phyloP scores from a whole-genome alignment of 1,140 invertebrate genomes.

The Psilanteris sp. region DNA sequence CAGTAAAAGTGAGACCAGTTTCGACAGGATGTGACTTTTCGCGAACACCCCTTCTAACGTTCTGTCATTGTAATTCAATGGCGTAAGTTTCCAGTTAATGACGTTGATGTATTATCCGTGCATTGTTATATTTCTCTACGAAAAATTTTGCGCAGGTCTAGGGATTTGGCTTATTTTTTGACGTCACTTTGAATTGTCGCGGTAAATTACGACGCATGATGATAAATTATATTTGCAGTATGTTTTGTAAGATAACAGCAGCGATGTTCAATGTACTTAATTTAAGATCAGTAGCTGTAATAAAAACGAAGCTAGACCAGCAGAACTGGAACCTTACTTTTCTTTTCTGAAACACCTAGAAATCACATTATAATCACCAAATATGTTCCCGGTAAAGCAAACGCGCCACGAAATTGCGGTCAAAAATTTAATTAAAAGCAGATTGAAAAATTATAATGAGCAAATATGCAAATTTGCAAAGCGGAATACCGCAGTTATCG shows the following conservation, averaged over 20 bases:
- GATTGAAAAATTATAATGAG: too few relatives aligned
- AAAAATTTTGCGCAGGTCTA: not conserved
- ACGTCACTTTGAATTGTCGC: slow-evolving; percentile 13
- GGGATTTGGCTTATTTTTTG: not conserved
- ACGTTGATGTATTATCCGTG: slow-evolving; percentile 1
- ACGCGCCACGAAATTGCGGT: too few relatives aligned
- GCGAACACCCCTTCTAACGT: slow-evolving; percentile 12
- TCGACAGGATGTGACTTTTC: slow-evolving; percentile 5
- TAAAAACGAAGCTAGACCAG: slow-evolving; percentile 23
- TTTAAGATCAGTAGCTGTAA: slow-evolving; percentile 32
- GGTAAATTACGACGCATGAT: slow-evolving; percentile 5
- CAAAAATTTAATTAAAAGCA: too few relatives aligned
- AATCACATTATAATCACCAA: too few relatives aligned
- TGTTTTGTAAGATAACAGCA: slow-evolving; percentile 40
- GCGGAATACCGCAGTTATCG: too few relatives aligned
- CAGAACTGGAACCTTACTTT: not conserved
- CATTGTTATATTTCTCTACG: slow-evolving; percentile 13
- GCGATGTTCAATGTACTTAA: slow-evolving; percentile 35
- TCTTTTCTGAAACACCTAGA: too few relatives aligned
- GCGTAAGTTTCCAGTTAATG: slow-evolving; percentile 10
- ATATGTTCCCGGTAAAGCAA: too few relatives aligned
- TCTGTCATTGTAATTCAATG: slow-evolving; percentile 17
- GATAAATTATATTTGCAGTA: slow-evolving; percentile 1
- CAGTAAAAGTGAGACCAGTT: slow-evolving; percentile 6
- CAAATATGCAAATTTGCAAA: too few relatives aligned